A percentile compares a stretch with the other conserved stretches of the same genome.
Conservation (phyloP, 2,888 invertebrate species). For the Venusia cambrica region DNA sequence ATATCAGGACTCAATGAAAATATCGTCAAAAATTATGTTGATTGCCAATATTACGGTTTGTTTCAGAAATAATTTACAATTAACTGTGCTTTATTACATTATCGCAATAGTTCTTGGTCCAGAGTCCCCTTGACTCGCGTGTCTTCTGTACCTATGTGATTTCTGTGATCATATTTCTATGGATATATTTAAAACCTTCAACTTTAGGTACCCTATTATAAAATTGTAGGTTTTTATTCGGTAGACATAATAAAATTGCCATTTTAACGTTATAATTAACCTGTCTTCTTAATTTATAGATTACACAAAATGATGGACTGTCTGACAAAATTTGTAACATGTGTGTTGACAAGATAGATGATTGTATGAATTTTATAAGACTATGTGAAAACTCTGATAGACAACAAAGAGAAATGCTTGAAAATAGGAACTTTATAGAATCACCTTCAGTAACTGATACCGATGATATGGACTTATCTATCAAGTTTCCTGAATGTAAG, state of each 20-base stretch:
- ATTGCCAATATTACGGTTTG: conserved; percentile 58
- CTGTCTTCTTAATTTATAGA: conserved; percentile 36
- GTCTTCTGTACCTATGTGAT: no score
- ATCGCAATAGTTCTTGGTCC: no score
- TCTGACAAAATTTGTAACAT: conserved; percentile 55
- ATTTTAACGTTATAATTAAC: no score
- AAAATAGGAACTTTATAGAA: conserved; percentile 26
- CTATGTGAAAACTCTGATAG: conserved; percentile 54
- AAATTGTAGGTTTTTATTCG: no score
- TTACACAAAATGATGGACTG: conserved; percentile 57
- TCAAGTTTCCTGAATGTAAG: conserved; percentile 21
- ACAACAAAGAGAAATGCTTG: conserved; percentile 40
- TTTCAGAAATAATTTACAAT: not conserved
- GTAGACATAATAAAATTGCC: no score
- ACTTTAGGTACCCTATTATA: no score
- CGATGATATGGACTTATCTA: conserved; percentile 21
- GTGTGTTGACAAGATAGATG: conserved; percentile 51
- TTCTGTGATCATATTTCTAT: no score
- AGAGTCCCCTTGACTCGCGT: no score
- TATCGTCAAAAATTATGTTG: conserved; percentile 56
- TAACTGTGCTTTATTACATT: no score
- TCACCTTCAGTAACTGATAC: conserved; percentile 12
- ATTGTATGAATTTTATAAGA: conserved; percentile 54
- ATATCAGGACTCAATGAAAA: conserved; percentile 36
- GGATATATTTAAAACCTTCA: no score